Conservation (phyloP, 2,113 vertebrate species). For the Pseudolaguvia tuberculata region DNA sequence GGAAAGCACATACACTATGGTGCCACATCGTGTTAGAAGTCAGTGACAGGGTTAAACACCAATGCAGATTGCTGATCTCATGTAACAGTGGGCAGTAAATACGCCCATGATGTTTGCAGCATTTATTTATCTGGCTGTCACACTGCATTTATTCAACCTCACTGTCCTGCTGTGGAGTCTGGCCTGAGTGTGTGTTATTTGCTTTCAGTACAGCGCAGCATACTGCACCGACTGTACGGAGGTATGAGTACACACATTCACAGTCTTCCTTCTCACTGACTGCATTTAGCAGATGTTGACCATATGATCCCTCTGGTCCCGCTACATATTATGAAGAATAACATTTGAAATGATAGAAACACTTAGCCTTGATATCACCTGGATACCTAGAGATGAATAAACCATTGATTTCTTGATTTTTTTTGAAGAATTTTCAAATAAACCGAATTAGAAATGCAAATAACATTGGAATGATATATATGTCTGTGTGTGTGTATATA, state of each 20-base stretch:
- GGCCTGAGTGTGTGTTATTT: constrained; percentile 7
- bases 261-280: constrained; percentile 12
- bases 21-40: constrained; percentile 3
- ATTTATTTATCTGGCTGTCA: constrained; percentile 12
- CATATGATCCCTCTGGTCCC: constrained; percentile 6
- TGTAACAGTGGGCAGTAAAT: neutral
- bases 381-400: neutral
- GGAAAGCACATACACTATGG: neutral
- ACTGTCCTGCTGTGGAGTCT: constrained; percentile 21
- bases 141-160: constrained; percentile 4
- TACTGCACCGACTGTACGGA: constrained; percentile 27
- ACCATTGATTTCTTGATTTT: neutral
- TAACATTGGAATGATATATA: neutral
- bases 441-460: neutral
- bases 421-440: neutral
- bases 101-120: neutral
- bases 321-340: neutral
- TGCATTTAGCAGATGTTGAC: constrained; percentile 18
- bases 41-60: neutral
- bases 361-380: neutral
- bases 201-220: constrained; percentile 27
- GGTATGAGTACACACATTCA: constrained; percentile 30
- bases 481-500: too few species aligned
- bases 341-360: constrained; percentile 7
- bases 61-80: neutral